phyloP scores from a whole-genome alignment of 2,888 invertebrate species.

The Patella caerulea region DNA sequence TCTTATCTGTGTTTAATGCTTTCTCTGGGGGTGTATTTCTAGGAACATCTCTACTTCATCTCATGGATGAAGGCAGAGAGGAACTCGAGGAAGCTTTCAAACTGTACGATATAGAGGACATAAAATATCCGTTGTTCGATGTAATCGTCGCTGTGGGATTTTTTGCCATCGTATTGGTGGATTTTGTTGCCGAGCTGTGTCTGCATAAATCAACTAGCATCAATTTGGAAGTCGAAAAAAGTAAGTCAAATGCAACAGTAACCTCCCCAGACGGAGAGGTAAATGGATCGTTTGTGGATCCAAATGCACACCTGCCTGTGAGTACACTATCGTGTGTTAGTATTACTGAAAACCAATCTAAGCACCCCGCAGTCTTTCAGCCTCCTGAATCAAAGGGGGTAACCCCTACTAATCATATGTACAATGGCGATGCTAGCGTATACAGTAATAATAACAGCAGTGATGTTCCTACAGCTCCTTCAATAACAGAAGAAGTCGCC shows the following conservation, averaged over 20 bases:
- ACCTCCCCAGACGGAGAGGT: too few species aligned
- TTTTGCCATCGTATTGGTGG: constrained; percentile 62
- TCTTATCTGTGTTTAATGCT: constrained; percentile 43
- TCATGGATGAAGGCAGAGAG: constrained; percentile 63
- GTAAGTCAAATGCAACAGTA: background rate
- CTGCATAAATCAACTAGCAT: background rate
- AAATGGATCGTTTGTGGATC: background rate
- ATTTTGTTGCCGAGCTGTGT: constrained; percentile 28
- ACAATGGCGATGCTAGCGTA: too few species aligned
- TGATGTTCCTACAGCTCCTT: too few species aligned
- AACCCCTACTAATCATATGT: background rate
- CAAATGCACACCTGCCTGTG: too few species aligned
- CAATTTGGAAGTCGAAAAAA: constrained; percentile 1
- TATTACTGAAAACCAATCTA: background rate
- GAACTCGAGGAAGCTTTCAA: constrained; percentile 43
- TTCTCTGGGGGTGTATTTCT: constrained; percentile 69
- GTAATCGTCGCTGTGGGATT: constrained; percentile 62
- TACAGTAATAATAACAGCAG: background rate
- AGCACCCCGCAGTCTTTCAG: background rate
- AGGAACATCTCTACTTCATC: constrained; percentile 64
- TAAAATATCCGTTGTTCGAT: constrained; percentile 63
- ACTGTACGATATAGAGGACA: background rate
- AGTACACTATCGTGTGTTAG: background rate
- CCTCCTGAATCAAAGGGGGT: background rate
- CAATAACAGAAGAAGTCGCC: background rate